Evolutionary conservation across 2,797 vertebrate species (phyloP).

Genomic region (Microctenopoma lineatum): DNA sequence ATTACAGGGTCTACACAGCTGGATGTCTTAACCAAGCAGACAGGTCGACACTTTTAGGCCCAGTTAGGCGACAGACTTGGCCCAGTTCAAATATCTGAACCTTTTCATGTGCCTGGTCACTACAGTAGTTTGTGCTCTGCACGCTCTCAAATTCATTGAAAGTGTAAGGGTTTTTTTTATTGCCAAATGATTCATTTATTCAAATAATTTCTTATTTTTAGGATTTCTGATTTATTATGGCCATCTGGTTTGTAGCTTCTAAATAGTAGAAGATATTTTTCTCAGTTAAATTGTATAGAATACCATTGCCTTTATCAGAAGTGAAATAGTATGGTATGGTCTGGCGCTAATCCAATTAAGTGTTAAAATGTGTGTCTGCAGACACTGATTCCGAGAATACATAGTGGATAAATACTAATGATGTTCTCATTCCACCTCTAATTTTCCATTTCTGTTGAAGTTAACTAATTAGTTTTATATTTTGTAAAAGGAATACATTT

Average conservation of each 20-base stretch:
- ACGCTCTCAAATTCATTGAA: slow-evolving; percentile 25
- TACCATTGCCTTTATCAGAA: neutral
- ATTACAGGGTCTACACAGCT: slow-evolving; percentile 73
- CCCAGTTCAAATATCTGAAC: slow-evolving; percentile 67
- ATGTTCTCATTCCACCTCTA: no score
- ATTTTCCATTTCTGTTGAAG: no score
- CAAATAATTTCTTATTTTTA: no score
- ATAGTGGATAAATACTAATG: neutral
- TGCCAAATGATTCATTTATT: neutral
- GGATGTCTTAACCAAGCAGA: slow-evolving; percentile 64
- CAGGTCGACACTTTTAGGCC: slow-evolving; percentile 60
- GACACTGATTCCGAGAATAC: neutral
- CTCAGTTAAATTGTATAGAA: neutral
- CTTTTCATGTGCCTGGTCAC: slow-evolving; percentile 45
- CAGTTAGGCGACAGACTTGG: slow-evolving; percentile 60
- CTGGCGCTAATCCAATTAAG: neutral
- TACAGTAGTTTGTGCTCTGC: slow-evolving; percentile 20
- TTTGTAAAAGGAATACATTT: no score
- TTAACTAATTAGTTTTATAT: no score
- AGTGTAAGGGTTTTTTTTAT: neutral
- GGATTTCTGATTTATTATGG: no score
- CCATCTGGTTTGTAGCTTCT: neutral
- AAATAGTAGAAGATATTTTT: neutral
- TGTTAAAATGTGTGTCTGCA: neutral
- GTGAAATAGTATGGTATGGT: neutral